Percentiles rank a stretch among this genome's conserved stretches.
These are phyloP conservation scores for Koerneria pararmatus DNA, from an alignment of 2,888 invertebrate genomes.

Conservation along the genomic window DNA sequence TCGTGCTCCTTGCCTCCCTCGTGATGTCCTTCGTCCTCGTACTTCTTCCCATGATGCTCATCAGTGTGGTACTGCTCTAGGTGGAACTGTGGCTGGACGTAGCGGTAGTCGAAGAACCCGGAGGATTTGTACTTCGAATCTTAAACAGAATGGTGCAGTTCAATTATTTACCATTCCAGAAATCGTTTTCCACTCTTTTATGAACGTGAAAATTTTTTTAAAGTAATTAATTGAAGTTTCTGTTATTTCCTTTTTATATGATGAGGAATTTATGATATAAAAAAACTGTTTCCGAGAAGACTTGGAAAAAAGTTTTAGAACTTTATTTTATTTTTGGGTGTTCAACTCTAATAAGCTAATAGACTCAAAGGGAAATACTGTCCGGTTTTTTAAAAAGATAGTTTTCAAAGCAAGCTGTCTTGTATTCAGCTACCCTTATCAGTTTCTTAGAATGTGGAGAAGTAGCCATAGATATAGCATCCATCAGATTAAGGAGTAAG, in stretches of 20 bases:
- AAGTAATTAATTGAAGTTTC: too few relatives aligned
- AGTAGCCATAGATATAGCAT: too few relatives aligned
- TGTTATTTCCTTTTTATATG: too few relatives aligned
- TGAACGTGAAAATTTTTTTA: too few relatives aligned
- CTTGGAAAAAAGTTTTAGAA: neutral
- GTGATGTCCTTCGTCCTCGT: slow-evolving; percentile 36
- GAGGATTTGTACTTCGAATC: slow-evolving; percentile 48
- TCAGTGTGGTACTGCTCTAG: slow-evolving; percentile 50
- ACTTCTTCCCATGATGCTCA: slow-evolving; percentile 49
- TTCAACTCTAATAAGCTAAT: neutral
- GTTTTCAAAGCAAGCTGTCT: too few relatives aligned
- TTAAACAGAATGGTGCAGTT: slow-evolving; percentile 14
- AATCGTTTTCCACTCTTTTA: too few relatives aligned
- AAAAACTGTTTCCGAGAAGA: too few relatives aligned
- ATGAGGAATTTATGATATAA: too few relatives aligned
- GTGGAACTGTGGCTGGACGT: slow-evolving; percentile 52
- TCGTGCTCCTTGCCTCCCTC: slow-evolving; percentile 28
- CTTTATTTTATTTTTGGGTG: neutral
- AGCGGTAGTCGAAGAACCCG: slow-evolving; percentile 52
- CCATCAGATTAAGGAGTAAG: too few relatives aligned
- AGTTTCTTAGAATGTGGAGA: too few relatives aligned
- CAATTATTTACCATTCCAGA: neutral
- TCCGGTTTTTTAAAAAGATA: too few relatives aligned
- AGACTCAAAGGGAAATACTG: slow-evolving; percentile 2
- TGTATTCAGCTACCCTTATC: neutral